These are phyloP conservation scores for Lagria hirta DNA, from an alignment of 2,888 invertebrate genomes.

Conservation along the genomic window DNA sequence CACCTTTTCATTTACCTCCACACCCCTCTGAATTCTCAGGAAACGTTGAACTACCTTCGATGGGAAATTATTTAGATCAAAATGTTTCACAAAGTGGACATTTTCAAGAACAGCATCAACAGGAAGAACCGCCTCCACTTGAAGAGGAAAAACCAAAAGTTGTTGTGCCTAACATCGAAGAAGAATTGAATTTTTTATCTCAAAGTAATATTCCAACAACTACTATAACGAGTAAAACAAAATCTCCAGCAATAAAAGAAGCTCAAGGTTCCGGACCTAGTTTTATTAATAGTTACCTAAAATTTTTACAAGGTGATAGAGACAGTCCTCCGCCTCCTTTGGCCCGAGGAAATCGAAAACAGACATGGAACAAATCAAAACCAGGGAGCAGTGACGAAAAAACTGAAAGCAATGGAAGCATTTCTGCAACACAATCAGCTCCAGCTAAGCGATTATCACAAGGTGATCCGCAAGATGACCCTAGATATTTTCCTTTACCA, in stretches of 20 bases:
- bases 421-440: constrained; percentile 53
- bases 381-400: constrained; percentile 41
- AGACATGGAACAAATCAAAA: constrained; percentile 63
- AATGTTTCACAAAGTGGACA: constrained; percentile 58
- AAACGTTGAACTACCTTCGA: constrained; percentile 66
- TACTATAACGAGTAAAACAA: constrained; percentile 16
- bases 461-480: constrained; percentile 66
- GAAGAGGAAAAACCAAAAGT: constrained; percentile 77
- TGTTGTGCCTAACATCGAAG: constrained; percentile 85
- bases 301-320: constrained; percentile 80
- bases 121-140: constrained; percentile 38
- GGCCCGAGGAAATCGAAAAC: constrained; percentile 65
- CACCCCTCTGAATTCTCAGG: constrained; percentile 54
- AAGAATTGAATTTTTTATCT: constrained; percentile 80
- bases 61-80: constrained; percentile 62
- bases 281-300: constrained; percentile 85
- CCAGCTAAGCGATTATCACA: constrained; percentile 47
- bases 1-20: constrained; percentile 72
- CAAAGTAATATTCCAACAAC: constrained; percentile 50
- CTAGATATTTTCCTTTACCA: constrained; percentile 69
- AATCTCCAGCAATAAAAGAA: constrained; percentile 35
- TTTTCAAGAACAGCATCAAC: constrained; percentile 41
- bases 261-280: constrained; percentile 65
- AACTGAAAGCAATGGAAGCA: constrained; percentile 52
- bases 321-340: constrained; percentile 79